These are phyloP conservation scores for Aurelia coerulea DNA, from an alignment of 30 jellyfish, hydroid and myxozoan species.

Conservation along the genomic window DNA sequence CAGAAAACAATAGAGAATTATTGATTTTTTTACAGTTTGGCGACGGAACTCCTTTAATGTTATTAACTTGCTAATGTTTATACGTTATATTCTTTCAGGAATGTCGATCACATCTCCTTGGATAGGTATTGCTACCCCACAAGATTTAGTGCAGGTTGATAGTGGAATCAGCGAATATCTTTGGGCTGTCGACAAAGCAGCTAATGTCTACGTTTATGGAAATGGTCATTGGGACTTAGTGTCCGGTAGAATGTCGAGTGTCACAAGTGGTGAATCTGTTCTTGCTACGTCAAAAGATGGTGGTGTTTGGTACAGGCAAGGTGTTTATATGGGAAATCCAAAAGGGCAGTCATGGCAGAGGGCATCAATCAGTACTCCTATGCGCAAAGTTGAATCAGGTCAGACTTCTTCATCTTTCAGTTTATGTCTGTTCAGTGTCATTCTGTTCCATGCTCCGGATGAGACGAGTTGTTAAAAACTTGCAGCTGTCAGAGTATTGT, in stretches of 20 bases:
- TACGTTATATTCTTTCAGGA: constrained; percentile 30
- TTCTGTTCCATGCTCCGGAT: background rate
- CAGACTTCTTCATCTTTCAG: background rate
- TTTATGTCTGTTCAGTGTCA: background rate
- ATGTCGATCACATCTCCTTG: constrained; percentile 83
- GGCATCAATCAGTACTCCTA: constrained; percentile 12
- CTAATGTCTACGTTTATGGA: constrained; percentile 53
- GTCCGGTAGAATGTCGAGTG: constrained; percentile 57
- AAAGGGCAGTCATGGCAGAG: constrained; percentile 60
- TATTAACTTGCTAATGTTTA: too few relatives aligned
- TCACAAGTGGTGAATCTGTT: constrained; percentile 70
- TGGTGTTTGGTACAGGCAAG: constrained; percentile 58
- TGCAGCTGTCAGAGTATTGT: too few relatives aligned
- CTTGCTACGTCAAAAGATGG: constrained; percentile 61
- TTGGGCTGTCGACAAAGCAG: constrained; percentile 74
- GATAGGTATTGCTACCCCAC: constrained; percentile 85
- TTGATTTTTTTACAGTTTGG: too few relatives aligned
- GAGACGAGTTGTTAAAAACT: background rate
- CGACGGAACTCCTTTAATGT: too few relatives aligned
- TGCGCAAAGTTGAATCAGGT: constrained; percentile 65
- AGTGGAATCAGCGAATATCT: constrained; percentile 74
- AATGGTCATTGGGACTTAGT: constrained; percentile 70
- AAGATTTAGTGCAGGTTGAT: constrained; percentile 71
- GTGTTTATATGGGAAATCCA: constrained; percentile 47
- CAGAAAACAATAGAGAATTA: too few relatives aligned